Evolutionary conservation across 2,797 vertebrate species (phyloP).

Genomic region (Petrocephalus sullivani): DNA sequence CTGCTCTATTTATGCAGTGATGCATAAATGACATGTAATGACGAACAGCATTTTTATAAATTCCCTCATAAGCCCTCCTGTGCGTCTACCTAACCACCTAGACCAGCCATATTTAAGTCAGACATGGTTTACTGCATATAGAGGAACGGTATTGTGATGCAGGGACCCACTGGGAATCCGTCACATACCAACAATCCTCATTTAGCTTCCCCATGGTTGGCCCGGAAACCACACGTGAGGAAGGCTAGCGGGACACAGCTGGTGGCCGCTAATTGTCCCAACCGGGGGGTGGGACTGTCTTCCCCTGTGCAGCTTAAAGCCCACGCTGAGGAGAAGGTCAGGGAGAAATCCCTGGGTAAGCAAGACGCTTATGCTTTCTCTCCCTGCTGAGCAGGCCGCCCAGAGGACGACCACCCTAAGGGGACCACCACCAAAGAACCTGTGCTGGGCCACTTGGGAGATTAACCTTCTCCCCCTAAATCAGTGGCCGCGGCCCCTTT

Average conservation of each 20-base stretch:
- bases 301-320: neutral
- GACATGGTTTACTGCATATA: neutral
- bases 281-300: neutral
- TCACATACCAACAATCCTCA: neutral
- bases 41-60: slow-evolving; percentile 21
- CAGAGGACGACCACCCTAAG: neutral
- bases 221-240: neutral
- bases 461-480: neutral
- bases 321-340: neutral
- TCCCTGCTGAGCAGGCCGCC: neutral
- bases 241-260: neutral
- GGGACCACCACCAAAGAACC: neutral
- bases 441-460: neutral
- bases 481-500: neutral
- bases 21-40: slow-evolving; percentile 17
- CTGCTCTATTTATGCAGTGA: slow-evolving; percentile 1
- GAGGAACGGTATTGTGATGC: neutral
- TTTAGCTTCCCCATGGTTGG: neutral
- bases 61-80: neutral
- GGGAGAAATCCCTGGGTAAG: neutral
- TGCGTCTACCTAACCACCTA: neutral
- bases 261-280: slow-evolving; percentile 1
- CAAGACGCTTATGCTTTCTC: neutral
- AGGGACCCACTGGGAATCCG: neutral
- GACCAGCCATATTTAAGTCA: neutral